These are phyloP conservation scores for rat (Rattus norvegicus) DNA, from an alignment of 2,113 vertebrate genomes.

Conservation along the genomic window DNA sequence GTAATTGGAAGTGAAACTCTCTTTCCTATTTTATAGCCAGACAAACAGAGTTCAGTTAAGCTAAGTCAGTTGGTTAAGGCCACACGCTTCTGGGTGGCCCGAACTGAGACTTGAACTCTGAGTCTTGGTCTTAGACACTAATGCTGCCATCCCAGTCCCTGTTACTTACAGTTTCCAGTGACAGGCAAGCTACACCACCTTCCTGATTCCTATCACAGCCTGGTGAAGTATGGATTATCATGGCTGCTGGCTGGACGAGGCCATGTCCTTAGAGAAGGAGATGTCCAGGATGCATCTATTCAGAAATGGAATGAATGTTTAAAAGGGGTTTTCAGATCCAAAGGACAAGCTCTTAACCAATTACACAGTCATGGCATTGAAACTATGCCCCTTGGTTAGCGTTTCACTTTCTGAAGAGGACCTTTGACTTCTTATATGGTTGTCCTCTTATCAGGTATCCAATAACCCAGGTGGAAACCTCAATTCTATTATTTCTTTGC, in stretches of 20 bases:
- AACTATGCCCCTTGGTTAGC: not conserved
- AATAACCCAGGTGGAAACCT: not conserved
- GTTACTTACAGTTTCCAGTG: not conserved
- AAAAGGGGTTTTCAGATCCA: not conserved
- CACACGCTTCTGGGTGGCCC: not conserved
- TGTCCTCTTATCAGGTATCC: not conserved
- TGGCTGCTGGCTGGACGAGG: not conserved
- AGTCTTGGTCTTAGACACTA: not conserved
- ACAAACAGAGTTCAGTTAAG: constrained; percentile 31
- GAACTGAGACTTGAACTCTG: not conserved
- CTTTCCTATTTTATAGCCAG: not conserved
- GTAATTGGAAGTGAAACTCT: not conserved
- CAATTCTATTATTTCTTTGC: not conserved
- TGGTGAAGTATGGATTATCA: not conserved
- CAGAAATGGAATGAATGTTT: not conserved
- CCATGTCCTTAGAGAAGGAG: not conserved
- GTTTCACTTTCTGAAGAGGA: constrained; percentile 16
- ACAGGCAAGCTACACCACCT: not conserved
- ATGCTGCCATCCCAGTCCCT: not conserved
- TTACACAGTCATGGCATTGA: not conserved
- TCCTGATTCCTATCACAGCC: not conserved
- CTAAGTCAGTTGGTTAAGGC: not conserved
- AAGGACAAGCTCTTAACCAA: not conserved
- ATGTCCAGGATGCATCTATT: not conserved
- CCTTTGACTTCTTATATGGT: not conserved